phyloP scores from a whole-genome alignment of 2,888 invertebrate species.

The Diplazon laetatorius region DNA sequence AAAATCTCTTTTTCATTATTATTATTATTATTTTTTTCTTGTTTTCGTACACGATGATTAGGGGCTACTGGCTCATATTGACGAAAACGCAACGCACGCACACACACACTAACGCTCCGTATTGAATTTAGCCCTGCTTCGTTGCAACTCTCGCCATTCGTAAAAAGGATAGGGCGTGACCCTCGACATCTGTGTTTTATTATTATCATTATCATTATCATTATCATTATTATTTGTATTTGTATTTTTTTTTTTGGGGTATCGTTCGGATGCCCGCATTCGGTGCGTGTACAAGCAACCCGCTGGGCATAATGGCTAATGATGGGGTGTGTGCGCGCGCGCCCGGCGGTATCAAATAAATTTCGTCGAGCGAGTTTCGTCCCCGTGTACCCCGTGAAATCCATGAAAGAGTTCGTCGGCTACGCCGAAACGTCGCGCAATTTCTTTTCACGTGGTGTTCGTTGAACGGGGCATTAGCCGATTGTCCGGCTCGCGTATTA shows the following conservation, averaged over 20 bases:
- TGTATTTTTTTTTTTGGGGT: slow-evolving; percentile 62
- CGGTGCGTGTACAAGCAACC: too few relatives aligned
- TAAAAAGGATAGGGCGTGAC: slow-evolving; percentile 78
- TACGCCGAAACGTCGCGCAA: slow-evolving; percentile 32
- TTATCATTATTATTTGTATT: too few relatives aligned
- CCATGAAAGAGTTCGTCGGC: slow-evolving; percentile 58
- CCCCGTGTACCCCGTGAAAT: slow-evolving; percentile 44
- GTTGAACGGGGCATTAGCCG: slow-evolving; percentile 39
- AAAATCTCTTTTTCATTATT: slow-evolving; percentile 34
- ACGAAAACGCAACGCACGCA: slow-evolving; percentile 6
- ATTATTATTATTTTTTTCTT: slow-evolving; percentile 37
- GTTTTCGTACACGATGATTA: slow-evolving; percentile 53
- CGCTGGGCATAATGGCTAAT: slow-evolving; percentile 79
- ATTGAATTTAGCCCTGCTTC: slow-evolving; percentile 36
- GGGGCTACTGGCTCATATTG: slow-evolving; percentile 28
- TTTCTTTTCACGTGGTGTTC: slow-evolving; percentile 49
- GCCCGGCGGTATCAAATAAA: slow-evolving; percentile 67
- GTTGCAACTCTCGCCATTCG: slow-evolving; percentile 50
- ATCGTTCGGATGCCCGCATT: slow-evolving; percentile 57
- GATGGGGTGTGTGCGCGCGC: too few relatives aligned
- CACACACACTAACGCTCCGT: slow-evolving; percentile 22
- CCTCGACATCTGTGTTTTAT: slow-evolving; percentile 74
- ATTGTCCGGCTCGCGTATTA: slow-evolving; percentile 23
- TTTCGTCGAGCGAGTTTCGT: slow-evolving; percentile 62
- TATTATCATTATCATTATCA: too few relatives aligned